Percentiles rank a stretch among this genome's conserved stretches.
Evolutionary conservation across 2,797 vertebrate species (phyloP).

Genomic region (Knipowitschia caucasica): DNA sequence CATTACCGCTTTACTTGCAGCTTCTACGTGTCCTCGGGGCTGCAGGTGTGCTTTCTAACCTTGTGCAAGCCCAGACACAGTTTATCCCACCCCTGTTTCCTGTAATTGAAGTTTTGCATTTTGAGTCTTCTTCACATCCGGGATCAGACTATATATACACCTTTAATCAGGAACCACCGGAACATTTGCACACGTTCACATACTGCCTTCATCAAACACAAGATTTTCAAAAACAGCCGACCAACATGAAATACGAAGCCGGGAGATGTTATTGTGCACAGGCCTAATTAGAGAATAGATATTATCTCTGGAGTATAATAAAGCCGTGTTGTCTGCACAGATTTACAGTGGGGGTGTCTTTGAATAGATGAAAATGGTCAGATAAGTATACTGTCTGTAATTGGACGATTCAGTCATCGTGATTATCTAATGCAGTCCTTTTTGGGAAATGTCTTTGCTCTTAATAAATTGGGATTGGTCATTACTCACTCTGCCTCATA

Average conservation of each 20-base stretch:
- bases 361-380: conserved; percentile 29
- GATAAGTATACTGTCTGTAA: conserved; percentile 32
- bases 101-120: conserved; percentile 41
- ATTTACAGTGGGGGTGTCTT: conserved; percentile 21
- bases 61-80: conserved; percentile 54
- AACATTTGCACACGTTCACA: conserved; percentile 18
- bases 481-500: not conserved
- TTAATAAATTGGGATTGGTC: not conserved
- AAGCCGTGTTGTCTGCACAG: conserved; percentile 5
- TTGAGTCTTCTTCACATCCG: conserved; percentile 33
- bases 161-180: conserved; percentile 39
- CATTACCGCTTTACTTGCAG: conserved; percentile 14
- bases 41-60: conserved; percentile 51
- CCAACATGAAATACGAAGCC: conserved; percentile 25
- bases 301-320: conserved; percentile 39
- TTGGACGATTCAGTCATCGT: conserved; percentile 26
- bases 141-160: conserved; percentile 34
- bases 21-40: conserved; percentile 29
- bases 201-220: conserved; percentile 35
- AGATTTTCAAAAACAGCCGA: conserved; percentile 15
- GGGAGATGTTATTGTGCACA: conserved; percentile 35
- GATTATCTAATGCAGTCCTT: conserved; percentile 9
- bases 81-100: conserved; percentile 37
- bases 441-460: not conserved
- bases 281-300: conserved; percentile 42